Evolutionary conservation across 1,140 invertebrate species (phyloP).

Genomic region (Papilio aristodemus): DNA sequence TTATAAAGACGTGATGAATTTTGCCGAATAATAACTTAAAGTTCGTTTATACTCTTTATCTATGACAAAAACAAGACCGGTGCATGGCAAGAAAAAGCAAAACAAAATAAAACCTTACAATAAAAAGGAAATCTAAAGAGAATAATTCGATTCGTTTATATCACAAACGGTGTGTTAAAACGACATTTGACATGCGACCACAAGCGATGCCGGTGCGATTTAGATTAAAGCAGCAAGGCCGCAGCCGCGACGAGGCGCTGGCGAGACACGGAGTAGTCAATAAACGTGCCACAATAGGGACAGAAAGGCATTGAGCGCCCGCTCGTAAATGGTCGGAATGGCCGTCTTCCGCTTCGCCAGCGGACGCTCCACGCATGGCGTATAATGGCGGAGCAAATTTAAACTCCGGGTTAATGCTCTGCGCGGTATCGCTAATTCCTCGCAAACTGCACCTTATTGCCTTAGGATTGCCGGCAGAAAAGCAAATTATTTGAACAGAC

Average conservation of each 20-base stretch:
- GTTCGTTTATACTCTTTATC: too few species aligned
- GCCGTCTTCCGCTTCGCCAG: constrained; percentile 43
- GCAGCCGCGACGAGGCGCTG: constrained; percentile 29
- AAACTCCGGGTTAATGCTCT: constrained; percentile 27
- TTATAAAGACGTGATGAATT: background rate
- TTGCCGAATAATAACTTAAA: too few species aligned
- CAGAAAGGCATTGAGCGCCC: constrained; percentile 41
- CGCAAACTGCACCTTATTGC: constrained; percentile 16
- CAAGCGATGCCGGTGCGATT: constrained; percentile 9
- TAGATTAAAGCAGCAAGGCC: constrained; percentile 21
- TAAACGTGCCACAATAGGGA: constrained; percentile 25
- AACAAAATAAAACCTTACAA: background rate
- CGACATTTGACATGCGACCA: constrained; percentile 22
- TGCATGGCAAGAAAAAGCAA: background rate
- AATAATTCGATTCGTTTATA: constrained; percentile 9
- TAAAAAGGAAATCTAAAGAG: background rate
- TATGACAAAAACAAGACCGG: too few species aligned
- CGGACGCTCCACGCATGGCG: constrained; percentile 25
- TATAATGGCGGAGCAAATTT: constrained; percentile 30
- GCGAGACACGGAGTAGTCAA: constrained; percentile 37
- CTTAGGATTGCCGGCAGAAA: background rate
- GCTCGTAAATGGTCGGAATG: constrained; percentile 50
- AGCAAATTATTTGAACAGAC: background rate
- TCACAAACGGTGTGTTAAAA: constrained; percentile 10
- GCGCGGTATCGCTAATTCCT: constrained; percentile 9